Conservation (phyloP, 2,797 vertebrate species). For the Chrosomus eos region DNA sequence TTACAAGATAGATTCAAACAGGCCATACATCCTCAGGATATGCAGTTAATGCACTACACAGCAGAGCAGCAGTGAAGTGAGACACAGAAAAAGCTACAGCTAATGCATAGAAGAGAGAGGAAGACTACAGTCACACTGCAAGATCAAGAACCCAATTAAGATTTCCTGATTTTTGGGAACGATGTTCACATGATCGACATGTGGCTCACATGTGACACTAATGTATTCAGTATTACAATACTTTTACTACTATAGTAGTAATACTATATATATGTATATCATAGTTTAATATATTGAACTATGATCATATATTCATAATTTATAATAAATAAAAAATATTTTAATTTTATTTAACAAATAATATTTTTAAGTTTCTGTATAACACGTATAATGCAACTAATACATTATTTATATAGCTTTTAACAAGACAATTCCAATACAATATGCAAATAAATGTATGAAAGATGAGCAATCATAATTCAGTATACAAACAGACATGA, state of each 20-base stretch:
- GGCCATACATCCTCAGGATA: conserved; percentile 6
- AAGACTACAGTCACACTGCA: conserved; percentile 1
- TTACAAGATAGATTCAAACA: conserved; percentile 21
- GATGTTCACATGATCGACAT: not conserved
- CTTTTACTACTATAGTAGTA: no score
- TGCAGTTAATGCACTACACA: conserved; percentile 31
- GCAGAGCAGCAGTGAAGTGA: conserved; percentile 17
- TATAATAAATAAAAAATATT: no score
- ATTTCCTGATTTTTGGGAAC: not conserved
- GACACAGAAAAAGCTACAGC: conserved; percentile 59
- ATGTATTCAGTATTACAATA: no score
- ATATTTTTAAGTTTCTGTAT: not conserved
- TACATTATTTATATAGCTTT: not conserved
- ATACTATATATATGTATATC: no score
- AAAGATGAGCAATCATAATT: not conserved
- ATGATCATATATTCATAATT: no score
- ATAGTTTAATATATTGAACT: no score
- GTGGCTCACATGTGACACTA: not conserved
- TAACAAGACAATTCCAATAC: not conserved
- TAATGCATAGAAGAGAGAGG: conserved; percentile 69
- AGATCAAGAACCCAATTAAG: conserved; percentile 47
- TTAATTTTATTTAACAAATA: not conserved
- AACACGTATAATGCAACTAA: not conserved
- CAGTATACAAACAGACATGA: not conserved
- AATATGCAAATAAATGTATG: not conserved